Percentiles rank a stretch among this genome's conserved stretches.
phyloP scores from a whole-genome alignment of 2,113 vertebrate genomes.

The Lophura nycthemera region DNA sequence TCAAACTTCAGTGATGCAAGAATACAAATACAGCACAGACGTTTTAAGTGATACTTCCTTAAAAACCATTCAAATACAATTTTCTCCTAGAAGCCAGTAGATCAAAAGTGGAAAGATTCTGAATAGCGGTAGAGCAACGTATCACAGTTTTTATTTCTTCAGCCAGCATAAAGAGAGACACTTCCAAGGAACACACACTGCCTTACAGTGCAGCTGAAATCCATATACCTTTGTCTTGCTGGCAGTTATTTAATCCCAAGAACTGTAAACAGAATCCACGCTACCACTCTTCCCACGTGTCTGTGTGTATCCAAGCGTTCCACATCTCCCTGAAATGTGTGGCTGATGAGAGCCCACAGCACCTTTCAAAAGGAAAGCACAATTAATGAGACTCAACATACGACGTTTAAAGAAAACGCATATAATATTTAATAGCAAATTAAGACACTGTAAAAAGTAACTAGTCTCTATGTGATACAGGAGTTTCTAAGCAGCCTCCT shows the following conservation, averaged over 20 bases:
- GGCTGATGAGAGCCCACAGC: constrained; percentile 74
- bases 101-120: not conserved
- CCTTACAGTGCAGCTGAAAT: not conserved
- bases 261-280: constrained; percentile 84
- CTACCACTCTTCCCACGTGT: constrained; percentile 81
- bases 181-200: not conserved
- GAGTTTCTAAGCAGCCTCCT: constrained; percentile 6
- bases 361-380: constrained; percentile 51
- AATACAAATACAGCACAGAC: not conserved
- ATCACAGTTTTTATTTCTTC: fast-evolving
- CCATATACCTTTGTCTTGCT: constrained; percentile 83
- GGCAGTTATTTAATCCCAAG: constrained; percentile 73
- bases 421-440: fast-evolving
- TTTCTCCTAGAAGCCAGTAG: not conserved
- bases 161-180: not conserved
- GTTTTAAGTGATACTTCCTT: not conserved
- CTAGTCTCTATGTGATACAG: fast-evolving
- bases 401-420: fast-evolving
- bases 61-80: not conserved
- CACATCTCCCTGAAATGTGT: constrained; percentile 72
- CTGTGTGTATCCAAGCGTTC: constrained; percentile 66
- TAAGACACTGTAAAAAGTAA: not conserved
- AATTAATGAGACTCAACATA: fast-evolving
- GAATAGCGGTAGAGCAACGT: fast-evolving
- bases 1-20: not conserved